Conservation (phyloP, 2,797 vertebrate species). For the Phoebastria nigripes region DNA sequence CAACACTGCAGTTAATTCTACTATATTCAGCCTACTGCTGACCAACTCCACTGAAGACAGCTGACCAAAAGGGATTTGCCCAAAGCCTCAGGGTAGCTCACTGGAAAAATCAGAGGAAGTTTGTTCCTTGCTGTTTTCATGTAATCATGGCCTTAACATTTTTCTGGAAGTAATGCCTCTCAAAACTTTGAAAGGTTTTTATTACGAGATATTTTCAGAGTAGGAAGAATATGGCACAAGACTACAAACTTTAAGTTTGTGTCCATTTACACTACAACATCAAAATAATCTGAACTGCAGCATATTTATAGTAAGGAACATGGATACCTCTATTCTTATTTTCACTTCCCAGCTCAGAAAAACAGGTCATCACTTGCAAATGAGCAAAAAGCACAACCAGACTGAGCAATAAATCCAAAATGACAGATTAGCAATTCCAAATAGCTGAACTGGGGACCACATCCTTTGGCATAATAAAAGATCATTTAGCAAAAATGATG, state of each 20-base stretch:
- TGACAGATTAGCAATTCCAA: constrained; percentile 17
- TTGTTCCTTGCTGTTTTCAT: background rate
- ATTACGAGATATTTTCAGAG: background rate
- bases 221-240: background rate
- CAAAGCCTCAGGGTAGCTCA: background rate
- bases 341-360: background rate
- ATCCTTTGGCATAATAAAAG: constrained; percentile 40
- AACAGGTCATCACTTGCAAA: background rate
- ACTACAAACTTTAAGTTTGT: background rate
- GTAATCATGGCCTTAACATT: background rate
- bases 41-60: background rate
- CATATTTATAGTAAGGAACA: background rate
- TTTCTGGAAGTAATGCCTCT: background rate
- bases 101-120: background rate
- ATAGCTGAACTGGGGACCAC: constrained; percentile 11
- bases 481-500: constrained; percentile 46
- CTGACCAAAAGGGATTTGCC: background rate
- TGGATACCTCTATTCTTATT: background rate
- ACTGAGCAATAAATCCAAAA: constrained; percentile 14
- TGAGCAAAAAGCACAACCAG: background rate
- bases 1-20: background rate
- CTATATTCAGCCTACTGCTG: background rate
- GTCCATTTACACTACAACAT: background rate
- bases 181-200: background rate
- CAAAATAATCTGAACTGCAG: background rate